Conservation (phyloP, 2,113 vertebrate species). For the Campylomormyrus tamandua region DNA sequence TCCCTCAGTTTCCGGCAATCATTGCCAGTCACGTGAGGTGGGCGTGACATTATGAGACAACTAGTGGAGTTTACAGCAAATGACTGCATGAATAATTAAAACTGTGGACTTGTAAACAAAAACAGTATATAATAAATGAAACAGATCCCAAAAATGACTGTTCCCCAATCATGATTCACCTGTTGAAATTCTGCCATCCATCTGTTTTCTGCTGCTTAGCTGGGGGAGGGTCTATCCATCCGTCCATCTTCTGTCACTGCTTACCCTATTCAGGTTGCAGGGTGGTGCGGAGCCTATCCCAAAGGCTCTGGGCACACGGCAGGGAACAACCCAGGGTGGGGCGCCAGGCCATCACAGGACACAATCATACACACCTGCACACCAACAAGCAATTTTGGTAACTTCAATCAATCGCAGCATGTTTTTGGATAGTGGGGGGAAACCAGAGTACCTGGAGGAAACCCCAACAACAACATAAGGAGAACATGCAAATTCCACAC, state of each 20-base stretch:
- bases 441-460: background rate
- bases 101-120: background rate
- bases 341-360: background rate
- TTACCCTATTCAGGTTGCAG: background rate
- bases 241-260: background rate
- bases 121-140: background rate
- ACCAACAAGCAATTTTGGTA: background rate
- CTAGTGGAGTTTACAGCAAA: background rate
- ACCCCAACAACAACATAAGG: background rate
- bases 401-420: background rate
- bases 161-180: background rate
- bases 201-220: background rate
- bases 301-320: background rate
- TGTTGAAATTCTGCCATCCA: background rate
- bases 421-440: background rate
- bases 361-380: background rate
- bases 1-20: too few species aligned
- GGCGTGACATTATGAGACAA: background rate
- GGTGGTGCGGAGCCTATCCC: background rate
- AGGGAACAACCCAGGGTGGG: background rate
- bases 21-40: too few species aligned
- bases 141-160: background rate
- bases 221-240: background rate
- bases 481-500: background rate
- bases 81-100: background rate